These are phyloP conservation scores for Baronia brevicornis DNA, from an alignment of 2,888 invertebrate genomes.

Conservation along the genomic window DNA sequence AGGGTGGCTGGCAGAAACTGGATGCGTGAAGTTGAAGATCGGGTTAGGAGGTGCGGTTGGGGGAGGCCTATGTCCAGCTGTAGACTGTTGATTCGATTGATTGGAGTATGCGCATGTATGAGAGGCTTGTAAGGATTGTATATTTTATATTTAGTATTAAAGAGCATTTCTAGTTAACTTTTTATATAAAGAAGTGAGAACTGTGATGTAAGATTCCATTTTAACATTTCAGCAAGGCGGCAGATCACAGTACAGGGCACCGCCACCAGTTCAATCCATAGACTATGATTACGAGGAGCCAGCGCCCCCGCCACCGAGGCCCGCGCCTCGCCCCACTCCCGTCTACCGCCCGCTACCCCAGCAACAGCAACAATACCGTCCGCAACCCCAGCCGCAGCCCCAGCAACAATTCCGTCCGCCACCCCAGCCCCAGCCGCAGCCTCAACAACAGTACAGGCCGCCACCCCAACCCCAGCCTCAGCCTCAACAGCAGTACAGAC, in stretches of 20 bases:
- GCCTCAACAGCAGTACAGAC: conserved; percentile 24
- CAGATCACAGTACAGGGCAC: conserved; percentile 44
- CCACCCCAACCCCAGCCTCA: conserved; percentile 35
- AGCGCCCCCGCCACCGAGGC: conserved; percentile 36
- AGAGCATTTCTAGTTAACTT: too few species aligned
- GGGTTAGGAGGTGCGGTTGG: too few species aligned
- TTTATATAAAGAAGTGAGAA: too few species aligned
- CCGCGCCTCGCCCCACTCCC: conserved; percentile 32
- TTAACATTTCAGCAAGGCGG: conserved; percentile 35
- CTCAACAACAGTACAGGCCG: conserved; percentile 27
- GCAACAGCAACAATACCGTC: conserved; percentile 33
- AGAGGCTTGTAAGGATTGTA: too few species aligned
- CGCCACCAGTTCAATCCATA: conserved; percentile 28
- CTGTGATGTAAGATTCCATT: too few species aligned
- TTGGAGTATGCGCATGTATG: too few species aligned
- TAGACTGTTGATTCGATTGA: too few species aligned
- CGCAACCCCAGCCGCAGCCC: conserved; percentile 28
- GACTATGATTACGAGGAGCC: conserved; percentile 61
- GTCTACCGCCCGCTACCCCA: conserved; percentile 30
- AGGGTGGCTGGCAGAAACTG: too few species aligned
- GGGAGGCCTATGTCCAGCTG: too few species aligned
- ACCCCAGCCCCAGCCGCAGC: conserved; percentile 31
- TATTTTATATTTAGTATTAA: too few species aligned
- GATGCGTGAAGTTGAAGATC: too few species aligned
- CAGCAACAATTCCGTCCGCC: conserved; percentile 35